Evolutionary conservation across 2,113 vertebrate species (phyloP), one percentile per base, ranked within the genome.

Genomic region (Eclectus roratus): DNA sequence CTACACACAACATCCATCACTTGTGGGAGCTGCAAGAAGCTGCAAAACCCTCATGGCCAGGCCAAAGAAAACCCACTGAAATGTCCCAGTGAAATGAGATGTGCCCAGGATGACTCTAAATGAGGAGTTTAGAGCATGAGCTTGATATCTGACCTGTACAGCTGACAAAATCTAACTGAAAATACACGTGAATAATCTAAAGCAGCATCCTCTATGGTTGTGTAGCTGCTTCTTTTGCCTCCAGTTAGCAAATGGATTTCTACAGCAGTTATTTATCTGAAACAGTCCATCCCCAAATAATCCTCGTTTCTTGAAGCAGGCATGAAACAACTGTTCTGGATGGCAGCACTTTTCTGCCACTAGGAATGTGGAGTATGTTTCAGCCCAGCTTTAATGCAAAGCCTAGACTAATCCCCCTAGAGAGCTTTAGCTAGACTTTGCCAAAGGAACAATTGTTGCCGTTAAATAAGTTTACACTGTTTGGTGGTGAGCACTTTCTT

Each of bases 281-380:
- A 63, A 10, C 2, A 9, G 15, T 6, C 70, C 81, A 33, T 27
- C 50, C 79, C 49, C 49, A 88, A n/a, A 85, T 13, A 73, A 73
- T 31, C 49, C 71, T 37, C n/a, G 1, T 35, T 94, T 77, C 81
- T 72, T 23, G n/a, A 65, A 61, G 77, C 10, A 81, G 80, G 46
- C 39, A 1, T 3, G 24, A 66, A 85, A 24, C 61, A 56, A 56
- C 70, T 41, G 23, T 6, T 82, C n/a, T 28, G 91, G 91, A 96
- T 66, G 88, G 73, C 76, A 50, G 73, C 12, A 8, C 55, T 58
- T 82, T 19, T 20, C 82, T 58, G 69, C 35, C 27, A 17, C 72
- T 29, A 90, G 95, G 88, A 97, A 97, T 84, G 88, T 4, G 3
- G 93, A 70, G 72, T 43, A 94, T 86, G 85, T 73, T 93, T 86